phyloP scores from a whole-genome alignment of 2,113 vertebrate species.

The Aphelocoma coerulescens region DNA sequence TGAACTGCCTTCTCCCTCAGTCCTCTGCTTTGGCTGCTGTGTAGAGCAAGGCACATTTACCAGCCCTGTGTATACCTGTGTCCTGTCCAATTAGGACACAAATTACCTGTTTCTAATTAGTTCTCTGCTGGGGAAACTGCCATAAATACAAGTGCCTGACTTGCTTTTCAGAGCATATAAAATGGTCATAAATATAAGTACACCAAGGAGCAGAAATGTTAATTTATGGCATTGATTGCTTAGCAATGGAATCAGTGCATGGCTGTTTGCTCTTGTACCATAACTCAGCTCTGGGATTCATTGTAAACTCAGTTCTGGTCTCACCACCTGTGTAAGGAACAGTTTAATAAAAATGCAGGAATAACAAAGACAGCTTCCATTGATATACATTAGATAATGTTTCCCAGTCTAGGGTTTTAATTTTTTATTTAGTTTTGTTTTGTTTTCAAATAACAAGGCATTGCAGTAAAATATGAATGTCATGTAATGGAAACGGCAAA shows the following conservation, averaged over 20 bases:
- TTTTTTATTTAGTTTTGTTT: not conserved
- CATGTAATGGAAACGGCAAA: not conserved
- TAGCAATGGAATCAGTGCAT: not conserved
- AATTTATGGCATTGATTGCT: not conserved
- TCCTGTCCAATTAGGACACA: not conserved
- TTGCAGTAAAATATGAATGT: not conserved
- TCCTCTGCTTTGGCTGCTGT: not conserved
- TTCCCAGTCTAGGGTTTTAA: not conserved
- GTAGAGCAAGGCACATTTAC: not conserved
- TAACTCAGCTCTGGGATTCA: not conserved
- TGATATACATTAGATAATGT: not conserved
- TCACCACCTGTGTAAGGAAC: not conserved
- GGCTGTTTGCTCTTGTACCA: not conserved
- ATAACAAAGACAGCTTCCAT: not conserved
- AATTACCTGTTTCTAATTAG: too few species aligned
- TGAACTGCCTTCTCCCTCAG: not conserved
- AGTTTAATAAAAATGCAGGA: not conserved
- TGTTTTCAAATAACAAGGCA: not conserved
- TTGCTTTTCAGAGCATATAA: not conserved
- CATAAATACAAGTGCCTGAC: not conserved
- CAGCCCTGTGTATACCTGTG: not conserved
- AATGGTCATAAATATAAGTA: not conserved
- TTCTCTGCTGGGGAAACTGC: not conserved
- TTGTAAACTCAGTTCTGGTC: not conserved
- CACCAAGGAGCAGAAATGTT: not conserved